phyloP scores from a whole-genome alignment of 2,113 vertebrate species.

The Phalacrocorax carbo region DNA sequence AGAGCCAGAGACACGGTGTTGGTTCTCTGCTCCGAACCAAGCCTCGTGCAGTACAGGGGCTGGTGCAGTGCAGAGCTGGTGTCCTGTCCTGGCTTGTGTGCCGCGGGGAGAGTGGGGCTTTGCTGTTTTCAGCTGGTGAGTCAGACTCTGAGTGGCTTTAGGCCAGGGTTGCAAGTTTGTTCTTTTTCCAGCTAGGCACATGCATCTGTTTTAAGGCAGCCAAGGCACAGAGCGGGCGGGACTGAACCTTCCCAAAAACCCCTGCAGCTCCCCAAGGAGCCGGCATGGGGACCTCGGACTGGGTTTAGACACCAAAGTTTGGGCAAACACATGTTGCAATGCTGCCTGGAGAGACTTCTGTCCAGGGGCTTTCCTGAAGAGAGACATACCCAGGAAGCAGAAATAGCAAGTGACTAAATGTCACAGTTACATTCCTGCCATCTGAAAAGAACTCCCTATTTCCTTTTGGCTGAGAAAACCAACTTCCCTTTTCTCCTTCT shows the following conservation, averaged over 20 bases:
- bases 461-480: conserved; percentile 31
- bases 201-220: neutral
- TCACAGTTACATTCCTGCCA: conserved; percentile 24
- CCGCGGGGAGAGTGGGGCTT: neutral
- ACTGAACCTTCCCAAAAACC: neutral
- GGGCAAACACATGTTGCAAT: neutral
- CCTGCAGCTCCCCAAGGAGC: neutral
- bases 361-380: neutral
- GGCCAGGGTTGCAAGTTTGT: neutral
- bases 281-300: accelerated
- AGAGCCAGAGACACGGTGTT: accelerated
- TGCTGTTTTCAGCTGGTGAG: neutral
- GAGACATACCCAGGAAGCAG: neutral
- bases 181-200: neutral
- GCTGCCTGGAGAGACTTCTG: neutral
- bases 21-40: neutral
- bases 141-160: neutral
- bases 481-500: conserved; percentile 37
- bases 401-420: conserved; percentile 39
- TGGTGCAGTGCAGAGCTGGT: neutral
- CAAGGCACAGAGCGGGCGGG: accelerated
- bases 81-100: neutral
- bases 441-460: conserved; percentile 55
- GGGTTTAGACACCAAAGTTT: neutral
- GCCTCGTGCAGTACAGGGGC: accelerated